Base-by-base conservation (phyloP, 2,888 invertebrate genomes). In the Chelonus formosanus region DNA sequence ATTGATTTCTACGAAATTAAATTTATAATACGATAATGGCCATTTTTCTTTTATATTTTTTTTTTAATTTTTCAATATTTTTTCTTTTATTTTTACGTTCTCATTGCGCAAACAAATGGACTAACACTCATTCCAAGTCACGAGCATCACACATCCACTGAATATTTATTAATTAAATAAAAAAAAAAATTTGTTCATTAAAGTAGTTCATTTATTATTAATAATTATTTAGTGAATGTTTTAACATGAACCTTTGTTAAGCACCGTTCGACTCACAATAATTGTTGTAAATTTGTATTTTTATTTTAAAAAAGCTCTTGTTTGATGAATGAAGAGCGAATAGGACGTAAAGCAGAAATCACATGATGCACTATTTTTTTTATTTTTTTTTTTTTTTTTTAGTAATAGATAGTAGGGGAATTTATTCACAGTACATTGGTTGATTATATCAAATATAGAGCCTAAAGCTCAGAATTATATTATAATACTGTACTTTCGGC, bases 1-100 rank as follows among this genome's bases (percentile, higher is more conserved):
- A 75, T 74, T 80, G 75, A 74, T 76, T 65, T 64, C 75, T 78
- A 80, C 77, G 75, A 78, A 81, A 80, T 81, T 71, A 81, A 80
- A 74, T 74, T 75, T 76, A 79, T 75, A 79, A 77, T 80, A 79
- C 74, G 76, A 79, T 74, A 75, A 80, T 78, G 75, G 78, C 72
- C 74, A 69, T 73, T 74, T 74, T 74, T 71, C 68, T 70, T 55
- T 72, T 73, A 70, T 70, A 70, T 68, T 57, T 48, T 59, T 54
- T 66, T 35, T 56, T 43, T 62, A 45, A 20, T 57, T 50, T 34
- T 36, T 47, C 47, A 35, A 60, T 34, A 53, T 52, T 6, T 44
- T 50, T 52, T 57, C 43, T 44, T 61, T 57, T 32, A 35, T 56
- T 63, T 67, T 58, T 36, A 47, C 47, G 31, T 31, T 63, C 63